Percentiles rank a stretch among this genome's conserved stretches.
Conservation (phyloP, 2,113 vertebrate genomes). For the Dolichallabes microphthalmus region DNA sequence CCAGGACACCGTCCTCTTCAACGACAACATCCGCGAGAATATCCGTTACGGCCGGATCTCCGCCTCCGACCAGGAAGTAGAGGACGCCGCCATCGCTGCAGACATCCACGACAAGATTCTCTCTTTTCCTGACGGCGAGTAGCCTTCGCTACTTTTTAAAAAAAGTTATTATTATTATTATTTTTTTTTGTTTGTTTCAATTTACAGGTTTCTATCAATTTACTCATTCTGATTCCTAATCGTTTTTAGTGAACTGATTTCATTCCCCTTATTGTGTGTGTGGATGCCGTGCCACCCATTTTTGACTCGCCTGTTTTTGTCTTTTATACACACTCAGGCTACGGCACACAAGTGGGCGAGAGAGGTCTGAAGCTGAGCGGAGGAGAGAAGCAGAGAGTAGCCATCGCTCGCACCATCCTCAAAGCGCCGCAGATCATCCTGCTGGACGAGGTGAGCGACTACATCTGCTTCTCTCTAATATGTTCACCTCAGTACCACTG, state of each 20-base stretch:
- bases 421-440: constrained; percentile 90
- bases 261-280: not conserved
- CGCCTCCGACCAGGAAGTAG: constrained; percentile 83
- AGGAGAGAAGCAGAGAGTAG: constrained; percentile 94
- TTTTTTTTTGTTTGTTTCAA: not conserved
- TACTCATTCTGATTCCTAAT: not conserved
- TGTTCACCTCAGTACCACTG: not conserved
- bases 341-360: constrained; percentile 91
- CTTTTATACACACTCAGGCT: constrained; percentile 68
- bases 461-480: too few species aligned
- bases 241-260: not conserved
- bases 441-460: constrained; percentile 84
- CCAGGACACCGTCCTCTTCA: constrained; percentile 96
- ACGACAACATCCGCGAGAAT: constrained; percentile 88
- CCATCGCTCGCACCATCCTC: constrained; percentile 93
- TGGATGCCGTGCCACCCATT: not conserved
- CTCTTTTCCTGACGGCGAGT: constrained; percentile 83
- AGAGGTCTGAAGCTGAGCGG: constrained; percentile 94
- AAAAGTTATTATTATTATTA: too few species aligned
- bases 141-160: too few species aligned
- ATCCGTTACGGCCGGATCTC: constrained; percentile 88
- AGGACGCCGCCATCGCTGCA: constrained; percentile 85
- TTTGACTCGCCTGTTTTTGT: not conserved
- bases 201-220: not conserved
- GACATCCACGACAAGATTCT: constrained; percentile 89